Conservation (phyloP, 2,797 vertebrate genomes). For the Melanotaenia maccullochi region DNA sequence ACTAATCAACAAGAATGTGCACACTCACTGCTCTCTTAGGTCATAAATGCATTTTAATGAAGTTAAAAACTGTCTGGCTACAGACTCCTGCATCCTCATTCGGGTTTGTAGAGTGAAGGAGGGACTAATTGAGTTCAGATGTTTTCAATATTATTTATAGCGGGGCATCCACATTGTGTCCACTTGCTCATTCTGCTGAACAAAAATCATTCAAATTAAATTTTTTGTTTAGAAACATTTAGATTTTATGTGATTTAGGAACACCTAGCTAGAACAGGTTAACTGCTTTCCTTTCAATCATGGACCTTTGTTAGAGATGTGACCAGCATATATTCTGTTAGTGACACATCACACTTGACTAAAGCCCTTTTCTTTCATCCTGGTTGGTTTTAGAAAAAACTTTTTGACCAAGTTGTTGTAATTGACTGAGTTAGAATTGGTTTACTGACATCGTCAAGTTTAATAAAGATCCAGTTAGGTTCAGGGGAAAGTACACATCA, state of each 20-base stretch:
- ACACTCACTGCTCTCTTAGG: conserved; percentile 44
- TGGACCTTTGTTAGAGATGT: too few relatives aligned
- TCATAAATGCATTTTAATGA: conserved; percentile 71
- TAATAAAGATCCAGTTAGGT: too few relatives aligned
- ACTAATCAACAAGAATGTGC: conserved; percentile 62
- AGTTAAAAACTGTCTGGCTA: conserved; percentile 51
- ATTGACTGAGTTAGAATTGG: too few relatives aligned
- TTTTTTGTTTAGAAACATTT: conserved; percentile 16
- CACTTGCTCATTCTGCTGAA: conserved; percentile 32
- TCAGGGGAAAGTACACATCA: too few relatives aligned
- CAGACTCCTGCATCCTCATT: conserved; percentile 37
- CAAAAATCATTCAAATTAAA: conserved; percentile 34
- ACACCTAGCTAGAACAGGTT: not conserved
- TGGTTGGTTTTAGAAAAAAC: too few relatives aligned
- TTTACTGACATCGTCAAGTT: too few relatives aligned
- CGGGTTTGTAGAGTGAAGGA: conserved; percentile 40
- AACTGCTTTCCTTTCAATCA: too few relatives aligned
- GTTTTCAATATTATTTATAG: conserved; percentile 52
- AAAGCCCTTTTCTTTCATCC: too few relatives aligned
- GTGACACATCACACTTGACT: too few relatives aligned
- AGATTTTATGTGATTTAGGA: not conserved
- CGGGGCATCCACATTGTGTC: not conserved
- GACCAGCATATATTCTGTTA: too few relatives aligned
- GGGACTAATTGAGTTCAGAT: conserved; percentile 69
- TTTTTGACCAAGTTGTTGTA: too few relatives aligned